Base-by-base conservation (phyloP, 1,140 invertebrate genomes). In the Bathynomus jamesi region DNA sequence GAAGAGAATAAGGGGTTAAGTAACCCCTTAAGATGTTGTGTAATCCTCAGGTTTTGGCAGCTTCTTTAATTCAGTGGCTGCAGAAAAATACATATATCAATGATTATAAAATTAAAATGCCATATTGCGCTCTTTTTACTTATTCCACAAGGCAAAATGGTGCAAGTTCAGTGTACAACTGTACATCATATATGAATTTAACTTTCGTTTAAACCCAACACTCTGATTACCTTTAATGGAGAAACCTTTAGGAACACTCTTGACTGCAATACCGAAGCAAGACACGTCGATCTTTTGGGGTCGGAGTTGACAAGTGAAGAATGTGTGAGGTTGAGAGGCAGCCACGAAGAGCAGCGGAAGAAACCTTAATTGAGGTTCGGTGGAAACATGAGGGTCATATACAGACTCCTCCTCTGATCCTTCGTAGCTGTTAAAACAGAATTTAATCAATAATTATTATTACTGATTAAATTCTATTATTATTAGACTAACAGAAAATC, bases 321-420 rank as follows among this genome's bases (percentile, higher is more conserved):
- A 88, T 27, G 84, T 82, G 81, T 90, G 89, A 21, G 89, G 89
- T 79, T 91, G 89, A 61, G 86, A 85, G 4, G 89, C 78, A 76
- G 82, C 82, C 2, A 86, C 31, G 78, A 84, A 86, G 7, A 89
- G 73, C 28, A 89, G 81, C 2, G 89, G 86, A 62, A 78, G 30
- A 60, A 76, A 61, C 24, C 76, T 67, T 11, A 62, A 40, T 69
- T 72, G 53, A 61, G 25, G 46, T 4, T 28, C 25, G 8, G 40
- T 3, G 5, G 32, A 25, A 24, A 28, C 10, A 21, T 62, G 30
- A 7, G 28, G 61, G 11, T 77, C 75, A 53, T 67, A 73, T 10
- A 73, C 73, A 11, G 74, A 75, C 4, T 72, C 78, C 67, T 80
- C 79, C 62, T 80, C 76, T 11, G 78, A 80, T 27, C 76, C 78